A percentile compares a stretch with the other conserved stretches of the same genome.
phyloP scores from a whole-genome alignment of 2,888 invertebrate species.

The Microplitis manilae region DNA sequence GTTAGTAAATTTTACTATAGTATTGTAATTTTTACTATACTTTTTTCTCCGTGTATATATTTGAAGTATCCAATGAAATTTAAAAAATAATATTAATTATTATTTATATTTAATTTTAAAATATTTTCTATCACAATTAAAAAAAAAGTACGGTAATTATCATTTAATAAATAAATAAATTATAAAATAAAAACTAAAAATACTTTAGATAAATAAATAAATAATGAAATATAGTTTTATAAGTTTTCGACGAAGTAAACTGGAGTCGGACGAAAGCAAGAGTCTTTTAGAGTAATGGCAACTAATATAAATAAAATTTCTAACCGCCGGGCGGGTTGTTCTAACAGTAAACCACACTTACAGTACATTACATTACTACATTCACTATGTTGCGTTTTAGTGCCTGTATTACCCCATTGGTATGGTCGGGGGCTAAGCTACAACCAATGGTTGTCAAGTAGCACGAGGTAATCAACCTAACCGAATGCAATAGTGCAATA shows the following conservation, averaged over 20 bases:
- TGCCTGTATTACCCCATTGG: slow-evolving; percentile 26
- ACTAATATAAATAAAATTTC: neutral
- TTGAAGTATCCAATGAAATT: no score
- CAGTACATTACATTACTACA: slow-evolving; percentile 25
- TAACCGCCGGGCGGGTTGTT: slow-evolving; percentile 15
- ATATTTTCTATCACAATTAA: no score
- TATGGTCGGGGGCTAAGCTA: slow-evolving; percentile 18
- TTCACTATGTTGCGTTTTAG: slow-evolving; percentile 30
- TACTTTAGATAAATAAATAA: neutral
- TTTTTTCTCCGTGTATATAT: neutral
- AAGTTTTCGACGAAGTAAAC: neutral
- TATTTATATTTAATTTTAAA: neutral
- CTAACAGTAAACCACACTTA: slow-evolving; percentile 24
- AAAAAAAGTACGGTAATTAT: no score
- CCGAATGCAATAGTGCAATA: slow-evolving; percentile 65
- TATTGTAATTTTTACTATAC: no score
- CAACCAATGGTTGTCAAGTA: slow-evolving; percentile 69
- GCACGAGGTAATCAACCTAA: slow-evolving; percentile 69
- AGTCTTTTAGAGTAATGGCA: neutral
- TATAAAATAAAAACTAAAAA: neutral
- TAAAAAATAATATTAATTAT: neutral
- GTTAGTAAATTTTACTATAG: no score
- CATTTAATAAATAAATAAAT: neutral
- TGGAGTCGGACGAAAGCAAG: slow-evolving; percentile 1
- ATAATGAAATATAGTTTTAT: neutral